These are phyloP conservation scores for Brachyrhaphis roseni DNA, from an alignment of 2,797 vertebrate genomes.

Conservation along the genomic window DNA sequence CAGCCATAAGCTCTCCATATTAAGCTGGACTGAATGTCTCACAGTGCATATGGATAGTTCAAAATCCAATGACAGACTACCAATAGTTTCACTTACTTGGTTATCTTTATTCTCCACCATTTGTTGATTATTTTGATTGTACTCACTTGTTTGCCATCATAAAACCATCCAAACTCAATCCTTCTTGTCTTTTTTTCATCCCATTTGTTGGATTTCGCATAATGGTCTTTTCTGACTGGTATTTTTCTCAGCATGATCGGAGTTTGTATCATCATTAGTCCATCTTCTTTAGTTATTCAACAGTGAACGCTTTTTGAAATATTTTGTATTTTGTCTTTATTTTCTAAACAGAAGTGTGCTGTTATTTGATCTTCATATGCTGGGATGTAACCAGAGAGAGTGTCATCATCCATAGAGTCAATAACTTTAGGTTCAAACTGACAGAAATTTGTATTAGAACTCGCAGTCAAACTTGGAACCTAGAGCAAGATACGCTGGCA, in stretches of 20 bases:
- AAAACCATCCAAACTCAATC: not conserved
- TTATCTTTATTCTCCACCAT: not conserved
- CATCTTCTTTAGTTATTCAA: constrained; percentile 14
- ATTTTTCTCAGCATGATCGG: not conserved
- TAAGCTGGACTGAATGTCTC: not conserved
- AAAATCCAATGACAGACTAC: not conserved
- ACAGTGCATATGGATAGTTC: not conserved
- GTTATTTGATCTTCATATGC: constrained; percentile 29
- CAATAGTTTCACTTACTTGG: not conserved
- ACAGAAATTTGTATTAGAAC: not conserved
- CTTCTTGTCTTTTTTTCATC: not conserved
- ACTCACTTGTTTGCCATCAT: not conserved
- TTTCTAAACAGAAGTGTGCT: constrained; percentile 27
- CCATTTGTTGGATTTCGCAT: not conserved
- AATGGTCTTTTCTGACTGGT: not conserved
- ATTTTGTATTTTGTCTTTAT: constrained; percentile 8
- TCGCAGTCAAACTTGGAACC: not conserved
- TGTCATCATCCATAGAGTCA: constrained; percentile 22
- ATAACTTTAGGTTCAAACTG: constrained; percentile 28
- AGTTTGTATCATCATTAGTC: constrained; percentile 5
- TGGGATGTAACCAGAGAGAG: constrained; percentile 28
- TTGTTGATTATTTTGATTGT: not conserved
- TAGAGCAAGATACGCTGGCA: not conserved
- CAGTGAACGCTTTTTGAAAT: constrained; percentile 10
- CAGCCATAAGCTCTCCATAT: not conserved